Evolutionary conservation across 2,888 invertebrate species (phyloP).

Genomic region (Siphonodentalium dalli): DNA sequence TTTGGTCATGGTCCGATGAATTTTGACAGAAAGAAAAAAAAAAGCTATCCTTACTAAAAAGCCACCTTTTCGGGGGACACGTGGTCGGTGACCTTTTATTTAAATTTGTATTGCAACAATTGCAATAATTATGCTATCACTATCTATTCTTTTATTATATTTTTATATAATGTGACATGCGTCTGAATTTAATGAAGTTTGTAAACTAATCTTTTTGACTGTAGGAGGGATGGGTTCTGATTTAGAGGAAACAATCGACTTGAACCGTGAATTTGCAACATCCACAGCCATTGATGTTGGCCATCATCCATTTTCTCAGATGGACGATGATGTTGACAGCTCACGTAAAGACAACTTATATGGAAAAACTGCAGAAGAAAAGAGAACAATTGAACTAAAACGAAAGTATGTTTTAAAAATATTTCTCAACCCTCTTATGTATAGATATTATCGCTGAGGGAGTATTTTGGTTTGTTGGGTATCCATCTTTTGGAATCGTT

Average conservation of each 20-base stretch:
- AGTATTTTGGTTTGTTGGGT: no score
- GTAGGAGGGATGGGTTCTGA: conserved; percentile 25
- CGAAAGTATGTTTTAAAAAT: conserved; percentile 33
- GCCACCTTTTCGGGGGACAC: no score
- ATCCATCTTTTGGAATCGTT: no score
- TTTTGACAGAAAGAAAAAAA: no score
- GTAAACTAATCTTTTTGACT: background rate
- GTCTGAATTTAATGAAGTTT: background rate
- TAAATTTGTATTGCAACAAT: no score
- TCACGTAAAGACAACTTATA: conserved; percentile 27
- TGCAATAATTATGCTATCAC: background rate
- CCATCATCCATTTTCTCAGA: conserved; percentile 80
- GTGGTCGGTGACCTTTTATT: no score
- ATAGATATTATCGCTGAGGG: no score
- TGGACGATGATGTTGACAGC: conserved; percentile 83
- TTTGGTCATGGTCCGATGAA: no score
- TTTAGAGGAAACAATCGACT: conserved; percentile 68
- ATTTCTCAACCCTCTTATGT: background rate
- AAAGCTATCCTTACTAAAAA: no score
- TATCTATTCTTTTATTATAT: background rate
- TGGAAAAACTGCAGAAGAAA: conserved; percentile 32
- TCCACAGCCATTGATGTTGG: conserved; percentile 71
- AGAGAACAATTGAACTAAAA: conserved; percentile 33
- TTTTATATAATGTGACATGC: background rate
- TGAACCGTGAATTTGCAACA: conserved; percentile 72